Evolutionary conservation across 2,797 vertebrate genomes (phyloP).

Genomic region (Myioborus miniatus): DNA sequence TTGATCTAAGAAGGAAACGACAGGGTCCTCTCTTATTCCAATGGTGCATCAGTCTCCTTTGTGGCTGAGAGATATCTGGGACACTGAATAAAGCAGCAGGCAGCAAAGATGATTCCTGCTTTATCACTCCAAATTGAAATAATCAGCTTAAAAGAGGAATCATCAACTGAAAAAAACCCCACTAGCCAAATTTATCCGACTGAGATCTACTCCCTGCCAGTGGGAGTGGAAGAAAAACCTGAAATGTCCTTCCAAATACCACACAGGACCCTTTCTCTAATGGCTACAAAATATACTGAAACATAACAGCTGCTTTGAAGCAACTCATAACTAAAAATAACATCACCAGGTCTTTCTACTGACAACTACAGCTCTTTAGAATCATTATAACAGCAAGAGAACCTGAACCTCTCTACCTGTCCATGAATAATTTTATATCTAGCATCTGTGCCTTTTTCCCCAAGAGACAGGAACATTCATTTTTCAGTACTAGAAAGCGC

Average conservation of each 20-base stretch:
- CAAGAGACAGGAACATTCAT: neutral
- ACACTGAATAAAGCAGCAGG: neutral
- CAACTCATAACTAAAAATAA: neutral
- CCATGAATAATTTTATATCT: slow-evolving; percentile 32
- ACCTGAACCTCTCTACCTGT: slow-evolving; percentile 13
- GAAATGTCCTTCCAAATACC: neutral
- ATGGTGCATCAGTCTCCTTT: neutral
- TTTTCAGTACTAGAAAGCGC: neutral
- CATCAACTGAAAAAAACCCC: neutral
- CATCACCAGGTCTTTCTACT: neutral
- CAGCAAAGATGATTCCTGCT: neutral
- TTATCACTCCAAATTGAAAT: slow-evolving; percentile 23
- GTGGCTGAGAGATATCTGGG: slow-evolving; percentile 8
- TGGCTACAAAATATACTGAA: neutral
- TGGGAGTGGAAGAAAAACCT: neutral
- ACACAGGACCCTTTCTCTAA: neutral
- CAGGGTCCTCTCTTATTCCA: neutral
- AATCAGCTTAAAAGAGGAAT: neutral
- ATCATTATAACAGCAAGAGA: neutral
- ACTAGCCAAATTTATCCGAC: neutral
- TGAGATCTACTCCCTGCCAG: neutral
- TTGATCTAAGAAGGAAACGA: neutral
- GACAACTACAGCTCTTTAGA: neutral
- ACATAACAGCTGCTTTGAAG: neutral
- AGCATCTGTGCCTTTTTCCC: neutral